Percentiles rank a stretch among this genome's conserved stretches.
phyloP scores from a whole-genome alignment of 2,797 vertebrate genomes.

The Eidolon dupreanum region DNA sequence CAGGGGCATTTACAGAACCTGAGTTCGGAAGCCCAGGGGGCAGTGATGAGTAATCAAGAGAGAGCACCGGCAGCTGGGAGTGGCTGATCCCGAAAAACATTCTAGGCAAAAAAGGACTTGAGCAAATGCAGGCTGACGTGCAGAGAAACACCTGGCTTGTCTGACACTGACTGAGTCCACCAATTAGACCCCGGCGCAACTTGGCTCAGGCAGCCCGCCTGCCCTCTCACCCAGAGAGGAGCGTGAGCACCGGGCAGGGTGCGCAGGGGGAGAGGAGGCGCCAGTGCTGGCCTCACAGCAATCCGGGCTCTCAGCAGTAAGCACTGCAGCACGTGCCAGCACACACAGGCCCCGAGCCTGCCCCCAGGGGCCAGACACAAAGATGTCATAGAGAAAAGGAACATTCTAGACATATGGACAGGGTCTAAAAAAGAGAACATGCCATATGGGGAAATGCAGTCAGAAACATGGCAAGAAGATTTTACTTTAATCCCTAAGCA shows the following conservation, averaged over 20 bases:
- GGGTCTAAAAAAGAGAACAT: neutral
- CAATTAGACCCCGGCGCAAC: neutral
- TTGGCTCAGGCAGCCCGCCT: neutral
- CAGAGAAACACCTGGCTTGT: neutral
- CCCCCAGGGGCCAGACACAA: neutral
- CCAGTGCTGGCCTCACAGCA: neutral
- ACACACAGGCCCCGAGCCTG: neutral
- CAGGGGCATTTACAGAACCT: fast-evolving
- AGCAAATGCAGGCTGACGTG: neutral
- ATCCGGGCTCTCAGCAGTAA: neutral
- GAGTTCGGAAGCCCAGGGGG: neutral
- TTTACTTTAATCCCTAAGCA: neutral
- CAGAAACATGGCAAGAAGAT: neutral
- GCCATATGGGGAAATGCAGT: neutral
- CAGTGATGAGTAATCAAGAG: neutral
- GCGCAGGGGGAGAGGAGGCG: neutral
- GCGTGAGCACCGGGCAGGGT: fast-evolving
- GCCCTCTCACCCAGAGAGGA: neutral
- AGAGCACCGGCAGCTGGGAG: neutral
- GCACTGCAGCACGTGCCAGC: neutral
- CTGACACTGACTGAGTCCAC: too few relatives aligned
- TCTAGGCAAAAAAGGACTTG: neutral
- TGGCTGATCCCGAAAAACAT: too few relatives aligned
- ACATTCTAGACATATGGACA: neutral
- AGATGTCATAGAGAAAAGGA: neutral